These are phyloP conservation scores for Morpho helenor DNA, from an alignment of 2,888 invertebrate species.

Conservation along the genomic window DNA sequence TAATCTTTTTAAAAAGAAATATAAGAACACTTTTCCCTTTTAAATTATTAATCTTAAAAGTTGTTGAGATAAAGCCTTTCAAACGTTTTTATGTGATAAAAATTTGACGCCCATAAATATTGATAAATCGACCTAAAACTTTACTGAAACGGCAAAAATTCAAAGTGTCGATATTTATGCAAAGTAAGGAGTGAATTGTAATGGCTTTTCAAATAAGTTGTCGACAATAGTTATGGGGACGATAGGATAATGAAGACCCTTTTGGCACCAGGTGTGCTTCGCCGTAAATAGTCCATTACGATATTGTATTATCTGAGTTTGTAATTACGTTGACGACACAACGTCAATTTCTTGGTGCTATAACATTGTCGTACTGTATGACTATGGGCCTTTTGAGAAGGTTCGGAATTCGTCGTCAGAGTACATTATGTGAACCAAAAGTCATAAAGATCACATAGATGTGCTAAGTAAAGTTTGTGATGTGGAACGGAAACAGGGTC, in stretches of 20 bases:
- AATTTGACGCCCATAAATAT: constrained; percentile 4
- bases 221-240: constrained; percentile 4
- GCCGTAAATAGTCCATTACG: constrained; percentile 24
- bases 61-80: not conserved
- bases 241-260: constrained; percentile 14
- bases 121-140: constrained; percentile 9
- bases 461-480: no score
- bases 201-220: constrained; percentile 12
- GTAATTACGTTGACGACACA: not conserved
- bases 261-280: constrained; percentile 24
- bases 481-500: no score
- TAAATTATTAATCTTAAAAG: not conserved
- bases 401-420: no score
- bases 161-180: constrained; percentile 10
- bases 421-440: no score
- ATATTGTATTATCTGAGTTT: constrained; percentile 12
- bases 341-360: no score
- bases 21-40: not conserved
- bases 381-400: no score
- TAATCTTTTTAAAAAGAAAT: not conserved
- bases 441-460: no score
- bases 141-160: constrained; percentile 8
- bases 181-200: constrained; percentile 10
- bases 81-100: constrained; percentile 2
- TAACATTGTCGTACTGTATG: no score